Evolutionary conservation across 2,888 invertebrate genomes (phyloP).

Genomic region (Melolontha melolontha): DNA sequence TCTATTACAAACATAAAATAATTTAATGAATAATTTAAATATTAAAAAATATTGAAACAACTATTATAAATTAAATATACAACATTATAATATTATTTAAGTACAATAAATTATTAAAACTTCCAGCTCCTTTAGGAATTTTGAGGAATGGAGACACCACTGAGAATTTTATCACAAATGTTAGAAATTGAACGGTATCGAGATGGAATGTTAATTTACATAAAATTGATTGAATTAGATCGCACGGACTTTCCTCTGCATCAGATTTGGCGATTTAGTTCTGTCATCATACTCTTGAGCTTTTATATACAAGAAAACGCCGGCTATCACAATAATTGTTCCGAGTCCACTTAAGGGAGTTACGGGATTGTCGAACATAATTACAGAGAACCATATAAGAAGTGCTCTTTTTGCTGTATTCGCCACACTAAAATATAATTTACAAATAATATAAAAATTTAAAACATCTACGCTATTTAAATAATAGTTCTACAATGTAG

Average conservation of each 20-base stretch:
- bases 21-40: constrained; percentile 27
- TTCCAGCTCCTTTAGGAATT: too few relatives aligned
- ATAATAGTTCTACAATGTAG: too few relatives aligned
- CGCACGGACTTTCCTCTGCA: constrained; percentile 63
- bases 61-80: neutral
- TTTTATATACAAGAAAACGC: constrained; percentile 80
- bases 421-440: constrained; percentile 73
- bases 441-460: neutral
- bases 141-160: too few relatives aligned
- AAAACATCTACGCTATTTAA: too few relatives aligned
- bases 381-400: constrained; percentile 80
- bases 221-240: constrained; percentile 55
- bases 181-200: constrained; percentile 22
- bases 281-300: constrained; percentile 73
- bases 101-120: constrained; percentile 31
- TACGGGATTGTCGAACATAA: constrained; percentile 81
- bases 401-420: constrained; percentile 84
- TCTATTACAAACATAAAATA: constrained; percentile 3
- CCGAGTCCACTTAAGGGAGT: constrained; percentile 80
- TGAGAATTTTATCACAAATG: constrained; percentile 41
- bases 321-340: constrained; percentile 76
- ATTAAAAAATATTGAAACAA: neutral
- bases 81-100: constrained; percentile 19
- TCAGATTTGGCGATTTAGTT: constrained; percentile 59
- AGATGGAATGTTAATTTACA: constrained; percentile 15